Conservation (phyloP, 2,888 invertebrate genomes). For the Heteromurus nitidus region DNA sequence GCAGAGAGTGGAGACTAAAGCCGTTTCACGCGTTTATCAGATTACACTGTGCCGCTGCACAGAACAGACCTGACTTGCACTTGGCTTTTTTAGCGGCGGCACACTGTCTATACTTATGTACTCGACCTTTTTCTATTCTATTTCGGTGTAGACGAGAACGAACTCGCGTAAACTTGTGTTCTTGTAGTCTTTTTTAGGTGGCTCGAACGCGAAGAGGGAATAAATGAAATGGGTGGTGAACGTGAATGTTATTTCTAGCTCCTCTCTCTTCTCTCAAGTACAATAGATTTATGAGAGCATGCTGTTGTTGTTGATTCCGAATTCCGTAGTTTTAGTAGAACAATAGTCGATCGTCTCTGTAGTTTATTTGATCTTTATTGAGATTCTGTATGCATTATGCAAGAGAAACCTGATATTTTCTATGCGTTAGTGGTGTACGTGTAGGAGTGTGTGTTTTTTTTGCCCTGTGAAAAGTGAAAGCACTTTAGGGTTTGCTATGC, state of each 20-base stretch:
- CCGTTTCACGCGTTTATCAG: too few relatives aligned
- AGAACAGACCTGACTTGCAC: too few relatives aligned
- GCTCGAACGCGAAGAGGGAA: background rate
- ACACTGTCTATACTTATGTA: too few relatives aligned
- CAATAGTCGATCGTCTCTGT: background rate
- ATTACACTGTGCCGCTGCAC: too few relatives aligned
- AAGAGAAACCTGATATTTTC: conserved; percentile 27
- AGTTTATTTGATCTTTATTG: conserved; percentile 55
- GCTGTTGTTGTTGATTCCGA: conserved; percentile 36
- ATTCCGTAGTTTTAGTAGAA: conserved; percentile 18
- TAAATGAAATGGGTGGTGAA: conserved; percentile 29
- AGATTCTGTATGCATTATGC: conserved; percentile 50
- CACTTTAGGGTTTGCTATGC: background rate
- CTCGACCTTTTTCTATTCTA: too few relatives aligned
- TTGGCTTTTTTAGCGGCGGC: too few relatives aligned
- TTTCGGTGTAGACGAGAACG: too few relatives aligned
- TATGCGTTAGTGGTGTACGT: background rate
- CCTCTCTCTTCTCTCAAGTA: conserved; percentile 24
- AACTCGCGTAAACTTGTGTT: too few relatives aligned
- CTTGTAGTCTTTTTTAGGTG: too few relatives aligned
- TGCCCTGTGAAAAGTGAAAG: background rate
- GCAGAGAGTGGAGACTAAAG: too few relatives aligned
- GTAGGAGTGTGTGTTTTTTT: too few relatives aligned
- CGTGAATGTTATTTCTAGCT: conserved; percentile 5
- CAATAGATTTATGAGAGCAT: conserved; percentile 53